A percentile compares a stretch with the other conserved stretches of the same genome.
phyloP scores from a whole-genome alignment of 2,113 vertebrate genomes.

The Lathamus discolor region DNA sequence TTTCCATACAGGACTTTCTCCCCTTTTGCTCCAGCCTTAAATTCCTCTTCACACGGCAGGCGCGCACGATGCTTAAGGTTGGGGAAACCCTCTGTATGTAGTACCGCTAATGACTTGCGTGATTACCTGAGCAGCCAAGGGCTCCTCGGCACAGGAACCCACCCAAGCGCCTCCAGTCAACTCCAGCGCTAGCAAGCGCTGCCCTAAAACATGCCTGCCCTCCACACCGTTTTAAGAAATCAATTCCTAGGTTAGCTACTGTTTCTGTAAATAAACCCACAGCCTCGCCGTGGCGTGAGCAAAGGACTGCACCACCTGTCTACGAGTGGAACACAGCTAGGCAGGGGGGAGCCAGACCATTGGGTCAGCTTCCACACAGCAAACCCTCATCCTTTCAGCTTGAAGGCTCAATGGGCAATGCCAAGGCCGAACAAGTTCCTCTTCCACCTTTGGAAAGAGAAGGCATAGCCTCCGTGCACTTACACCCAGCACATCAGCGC shows the following conservation, averaged over 20 bases:
- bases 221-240: too few relatives aligned
- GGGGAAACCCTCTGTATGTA: fast-evolving
- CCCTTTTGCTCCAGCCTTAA: background rate
- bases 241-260: background rate
- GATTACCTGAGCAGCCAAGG: background rate
- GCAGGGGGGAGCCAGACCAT: background rate
- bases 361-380: fast-evolving
- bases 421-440: background rate
- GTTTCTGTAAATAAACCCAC: background rate
- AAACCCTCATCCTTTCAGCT: too few relatives aligned
- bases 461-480: background rate
- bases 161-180: background rate
- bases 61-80: fast-evolving
- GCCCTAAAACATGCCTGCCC: background rate
- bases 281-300: fast-evolving
- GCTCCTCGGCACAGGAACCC: too few relatives aligned
- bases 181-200: too few relatives aligned
- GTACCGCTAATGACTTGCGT: too few relatives aligned
- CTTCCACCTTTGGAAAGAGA: too few relatives aligned
- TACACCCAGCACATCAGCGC: background rate
- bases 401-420: fast-evolving
- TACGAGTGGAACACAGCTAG: background rate
- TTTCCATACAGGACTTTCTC: fast-evolving
- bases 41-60: background rate
- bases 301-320: fast-evolving